phyloP scores from a whole-genome alignment of 2,888 invertebrate genomes.

The Nomada lathburiana region DNA sequence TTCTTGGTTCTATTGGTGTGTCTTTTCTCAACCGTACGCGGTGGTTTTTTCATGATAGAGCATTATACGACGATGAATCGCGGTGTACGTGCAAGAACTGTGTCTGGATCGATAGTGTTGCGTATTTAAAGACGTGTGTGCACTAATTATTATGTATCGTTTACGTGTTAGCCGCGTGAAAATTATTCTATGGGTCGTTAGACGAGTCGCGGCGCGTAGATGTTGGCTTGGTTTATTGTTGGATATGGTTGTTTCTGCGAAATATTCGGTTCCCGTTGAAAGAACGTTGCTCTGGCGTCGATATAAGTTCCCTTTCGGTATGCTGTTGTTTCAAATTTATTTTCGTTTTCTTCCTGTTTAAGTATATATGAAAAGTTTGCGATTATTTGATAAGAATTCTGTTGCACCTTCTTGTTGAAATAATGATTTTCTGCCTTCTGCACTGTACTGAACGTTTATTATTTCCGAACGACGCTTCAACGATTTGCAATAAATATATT shows the following conservation, averaged over 20 bases:
- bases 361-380: no score
- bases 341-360: no score
- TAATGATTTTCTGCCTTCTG: no score
- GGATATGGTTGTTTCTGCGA: background rate
- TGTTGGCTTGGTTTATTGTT: background rate
- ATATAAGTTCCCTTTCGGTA: background rate
- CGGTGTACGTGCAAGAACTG: constrained; percentile 19
- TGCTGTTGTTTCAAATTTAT: background rate
- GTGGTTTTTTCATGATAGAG: background rate
- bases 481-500: no score
- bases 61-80: constrained; percentile 6
- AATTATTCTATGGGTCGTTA: background rate
- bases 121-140: constrained; percentile 46
- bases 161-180: background rate
- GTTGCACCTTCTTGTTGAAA: no score
- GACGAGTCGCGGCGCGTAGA: background rate
- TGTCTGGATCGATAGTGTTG: constrained; percentile 29
- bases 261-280: background rate
- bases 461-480: no score
- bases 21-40: background rate
- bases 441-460: no score
- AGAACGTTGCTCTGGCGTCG: no score
- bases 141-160: constrained; percentile 50
- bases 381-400: no score
- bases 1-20: background rate